Evolutionary conservation across 2,113 vertebrate genomes (phyloP), one percentile per base, ranked within the genome.

Genomic region (Sphaerodactylus townsendi): DNA sequence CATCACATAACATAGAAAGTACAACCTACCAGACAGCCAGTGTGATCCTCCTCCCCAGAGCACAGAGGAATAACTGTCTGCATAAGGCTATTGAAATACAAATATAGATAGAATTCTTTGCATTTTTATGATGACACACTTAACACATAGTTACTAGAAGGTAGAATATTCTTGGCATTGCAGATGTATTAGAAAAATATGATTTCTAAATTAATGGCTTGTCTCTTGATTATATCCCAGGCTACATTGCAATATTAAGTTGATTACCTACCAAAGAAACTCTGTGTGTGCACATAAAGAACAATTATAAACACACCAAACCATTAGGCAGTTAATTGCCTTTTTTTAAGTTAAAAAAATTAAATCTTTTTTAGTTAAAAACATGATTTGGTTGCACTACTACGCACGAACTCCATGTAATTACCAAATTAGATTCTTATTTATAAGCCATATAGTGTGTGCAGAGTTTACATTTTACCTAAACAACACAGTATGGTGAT

Each of bases 401-500:
- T 41, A 5, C 15, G 46, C 64, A 48, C 66, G 62, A 23, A 65
- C 5, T 3, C 5, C 46, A 33, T 66, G 23, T 35, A 64, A 78
- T 64, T 78, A 78, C 35, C 44, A 10, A 30, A 78, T 41, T 64
- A 44, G 28, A 62, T 62, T 62, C 25, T 10, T 30, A 28, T 25
- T 69, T 50, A 56, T 48, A 56, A 19, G 48, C 33, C 33, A 33
- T 48, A 48, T 48, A 9, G 33, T 39, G 1, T 74, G 39, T 33
- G 23, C 8, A 17, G 50, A 25, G 23, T 48, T 68, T 89, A 87
- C 77, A 46, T 71, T n/a, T 33, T 21, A 30, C 10, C 39, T 79
- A 86, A 88, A 64, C 87, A 41, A 82, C 46, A 89, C 84, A 77
- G 80, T 82, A 50, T 83, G 66, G 80, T 82, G 85, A 35, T 78